These are phyloP conservation scores for Aphaenogaster ashmeadi DNA, from an alignment of 1,140 invertebrate genomes.

Conservation along the genomic window DNA sequence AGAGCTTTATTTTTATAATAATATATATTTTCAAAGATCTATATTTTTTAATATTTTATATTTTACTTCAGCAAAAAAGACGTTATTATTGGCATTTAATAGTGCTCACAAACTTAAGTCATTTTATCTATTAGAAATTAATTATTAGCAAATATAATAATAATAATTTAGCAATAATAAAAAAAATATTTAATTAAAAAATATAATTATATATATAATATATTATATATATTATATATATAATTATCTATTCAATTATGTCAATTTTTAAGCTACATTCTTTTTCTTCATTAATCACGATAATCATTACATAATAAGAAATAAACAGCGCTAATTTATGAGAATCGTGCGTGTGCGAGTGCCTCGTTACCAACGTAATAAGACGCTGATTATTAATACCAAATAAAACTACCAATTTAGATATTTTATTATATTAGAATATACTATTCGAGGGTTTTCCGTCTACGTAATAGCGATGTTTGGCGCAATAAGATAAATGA, in stretches of 20 bases:
- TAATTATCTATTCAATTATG: background rate
- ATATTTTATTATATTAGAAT: background rate
- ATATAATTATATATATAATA: background rate
- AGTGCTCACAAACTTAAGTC: background rate
- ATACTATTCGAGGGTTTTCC: background rate
- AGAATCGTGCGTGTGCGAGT: background rate
- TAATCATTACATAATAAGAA: background rate
- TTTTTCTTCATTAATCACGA: background rate
- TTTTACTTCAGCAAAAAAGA: background rate
- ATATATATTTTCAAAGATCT: background rate
- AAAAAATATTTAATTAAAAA: background rate
- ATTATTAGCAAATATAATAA: background rate
- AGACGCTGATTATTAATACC: background rate
- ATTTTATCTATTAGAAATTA: background rate
- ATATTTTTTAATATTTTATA: background rate
- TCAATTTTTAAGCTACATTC: background rate
- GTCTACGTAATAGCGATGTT: background rate
- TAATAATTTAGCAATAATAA: background rate
- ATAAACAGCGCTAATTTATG: background rate
- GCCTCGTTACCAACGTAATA: background rate
- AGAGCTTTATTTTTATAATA: background rate
- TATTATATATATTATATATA: background rate
- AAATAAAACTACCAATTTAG: background rate
- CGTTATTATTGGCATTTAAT: background rate
- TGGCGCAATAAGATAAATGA: background rate